phyloP scores from a whole-genome alignment of 2,113 vertebrate genomes.

The Dipodomys ordii region DNA sequence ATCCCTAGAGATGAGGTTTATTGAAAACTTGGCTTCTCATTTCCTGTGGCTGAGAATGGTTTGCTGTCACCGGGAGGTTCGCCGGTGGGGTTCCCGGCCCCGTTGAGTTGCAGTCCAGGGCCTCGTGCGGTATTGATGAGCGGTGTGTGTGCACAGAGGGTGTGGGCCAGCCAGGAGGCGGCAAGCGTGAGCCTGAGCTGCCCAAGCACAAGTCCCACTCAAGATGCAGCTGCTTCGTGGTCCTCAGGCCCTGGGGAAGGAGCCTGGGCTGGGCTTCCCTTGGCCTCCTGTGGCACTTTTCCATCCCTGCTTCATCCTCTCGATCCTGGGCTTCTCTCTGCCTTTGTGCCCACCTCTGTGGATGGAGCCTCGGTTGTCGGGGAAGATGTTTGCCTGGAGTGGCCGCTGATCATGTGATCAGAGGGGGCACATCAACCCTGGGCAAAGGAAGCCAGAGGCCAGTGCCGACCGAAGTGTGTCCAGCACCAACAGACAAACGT shows the following conservation, averaged over 20 bases:
- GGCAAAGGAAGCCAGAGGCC: background rate
- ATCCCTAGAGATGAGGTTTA: conserved; percentile 30
- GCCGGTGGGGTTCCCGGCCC: conserved; percentile 11
- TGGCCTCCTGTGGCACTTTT: background rate
- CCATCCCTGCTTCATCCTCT: background rate
- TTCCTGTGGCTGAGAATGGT: conserved; percentile 32
- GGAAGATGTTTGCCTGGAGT: background rate
- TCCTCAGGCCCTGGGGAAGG: background rate
- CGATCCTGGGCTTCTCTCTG: background rate
- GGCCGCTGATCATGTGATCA: background rate
- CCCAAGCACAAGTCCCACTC: background rate
- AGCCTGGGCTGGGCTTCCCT: background rate
- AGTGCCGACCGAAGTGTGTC: background rate
- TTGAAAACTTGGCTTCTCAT: conserved; percentile 69
- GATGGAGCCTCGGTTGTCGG: background rate
- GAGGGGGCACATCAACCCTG: background rate
- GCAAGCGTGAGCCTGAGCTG: background rate
- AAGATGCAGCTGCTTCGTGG: background rate
- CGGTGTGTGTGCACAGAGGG: background rate
- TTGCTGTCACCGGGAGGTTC: conserved; percentile 46
- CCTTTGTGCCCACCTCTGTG: background rate
- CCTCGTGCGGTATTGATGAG: background rate
- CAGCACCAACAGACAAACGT: background rate
- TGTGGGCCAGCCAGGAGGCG: background rate
- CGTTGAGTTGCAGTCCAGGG: background rate